Percentiles rank a stretch among this genome's conserved stretches.
These are phyloP conservation scores for Penelope pileata DNA, from an alignment of 2,113 vertebrate genomes.

Conservation along the genomic window DNA sequence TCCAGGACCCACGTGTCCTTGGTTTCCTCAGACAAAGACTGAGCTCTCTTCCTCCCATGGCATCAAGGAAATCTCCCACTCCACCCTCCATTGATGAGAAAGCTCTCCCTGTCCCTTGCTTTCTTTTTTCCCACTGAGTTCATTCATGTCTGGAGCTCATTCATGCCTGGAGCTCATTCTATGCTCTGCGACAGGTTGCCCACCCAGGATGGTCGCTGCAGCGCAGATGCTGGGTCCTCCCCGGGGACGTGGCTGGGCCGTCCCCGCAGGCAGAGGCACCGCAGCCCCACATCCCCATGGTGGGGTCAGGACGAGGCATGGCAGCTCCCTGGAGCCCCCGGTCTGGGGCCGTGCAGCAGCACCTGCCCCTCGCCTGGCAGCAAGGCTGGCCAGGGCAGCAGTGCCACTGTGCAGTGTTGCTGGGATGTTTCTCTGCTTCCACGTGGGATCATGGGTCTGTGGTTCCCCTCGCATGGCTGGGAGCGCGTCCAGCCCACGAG, in stretches of 20 bases:
- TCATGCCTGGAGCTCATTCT: too few relatives aligned
- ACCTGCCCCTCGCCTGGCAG: fast-evolving
- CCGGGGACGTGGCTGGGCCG: background rate
- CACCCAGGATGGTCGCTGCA: background rate
- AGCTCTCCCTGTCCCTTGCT: background rate
- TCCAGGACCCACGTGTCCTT: background rate
- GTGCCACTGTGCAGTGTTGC: fast-evolving
- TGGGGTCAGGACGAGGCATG: fast-evolving
- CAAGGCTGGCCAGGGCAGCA: fast-evolving
- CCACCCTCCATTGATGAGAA: fast-evolving
- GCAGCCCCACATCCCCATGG: background rate
- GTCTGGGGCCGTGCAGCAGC: too few relatives aligned
- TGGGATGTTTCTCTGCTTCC: background rate
- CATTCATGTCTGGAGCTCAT: background rate
- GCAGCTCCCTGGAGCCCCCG: background rate
- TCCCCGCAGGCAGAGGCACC: background rate
- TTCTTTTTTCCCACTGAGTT: background rate
- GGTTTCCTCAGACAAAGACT: background rate
- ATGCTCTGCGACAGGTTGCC: background rate
- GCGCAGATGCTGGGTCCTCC: background rate
- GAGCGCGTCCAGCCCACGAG: background rate
- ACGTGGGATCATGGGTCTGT: fast-evolving
- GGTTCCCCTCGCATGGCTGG: background rate
- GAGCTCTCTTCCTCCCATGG: background rate
- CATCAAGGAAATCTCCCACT: background rate